Evolutionary conservation across 2,888 invertebrate genomes (phyloP).

Genomic region (Microplitis deprimator): DNA sequence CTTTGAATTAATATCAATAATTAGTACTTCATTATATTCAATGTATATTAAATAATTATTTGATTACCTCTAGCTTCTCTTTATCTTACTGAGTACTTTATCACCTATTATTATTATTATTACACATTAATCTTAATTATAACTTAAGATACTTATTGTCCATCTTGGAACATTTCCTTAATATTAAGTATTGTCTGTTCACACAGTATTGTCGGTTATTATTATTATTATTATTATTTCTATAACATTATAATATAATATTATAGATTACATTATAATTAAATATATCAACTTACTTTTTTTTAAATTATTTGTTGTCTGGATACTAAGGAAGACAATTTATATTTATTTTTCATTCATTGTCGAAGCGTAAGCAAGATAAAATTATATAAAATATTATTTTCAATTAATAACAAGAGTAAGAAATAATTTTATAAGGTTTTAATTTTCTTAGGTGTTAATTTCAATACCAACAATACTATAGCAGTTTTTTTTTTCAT

Average conservation of each 20-base stretch:
- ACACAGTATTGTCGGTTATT: conserved; percentile 70
- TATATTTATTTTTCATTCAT: conserved; percentile 1
- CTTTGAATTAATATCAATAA: no score
- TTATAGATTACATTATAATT: no score
- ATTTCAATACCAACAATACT: no score
- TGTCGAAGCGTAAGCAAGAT: no score
- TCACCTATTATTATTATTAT: conserved; percentile 6
- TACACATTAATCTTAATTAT: conserved; percentile 48
- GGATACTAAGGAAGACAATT: conserved; percentile 68
- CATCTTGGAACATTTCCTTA: conserved; percentile 67
- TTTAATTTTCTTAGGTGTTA: no score
- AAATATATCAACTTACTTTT: conserved; percentile 27
- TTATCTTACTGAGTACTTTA: neutral
- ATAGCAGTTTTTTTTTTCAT: no score
- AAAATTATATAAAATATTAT: no score
- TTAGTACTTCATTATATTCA: no score
- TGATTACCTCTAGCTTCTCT: neutral
- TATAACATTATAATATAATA: neutral
- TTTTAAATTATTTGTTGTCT: conserved; percentile 61
- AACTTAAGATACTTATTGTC: conserved; percentile 62
- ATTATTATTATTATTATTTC: conserved; percentile 57
- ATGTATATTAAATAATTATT: neutral
- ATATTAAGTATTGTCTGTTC: conserved; percentile 69
- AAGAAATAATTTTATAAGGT: no score
- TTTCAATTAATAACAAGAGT: no score